phyloP scores from a whole-genome alignment of 2,888 invertebrate genomes.

The Leptinotarsa juncta region DNA sequence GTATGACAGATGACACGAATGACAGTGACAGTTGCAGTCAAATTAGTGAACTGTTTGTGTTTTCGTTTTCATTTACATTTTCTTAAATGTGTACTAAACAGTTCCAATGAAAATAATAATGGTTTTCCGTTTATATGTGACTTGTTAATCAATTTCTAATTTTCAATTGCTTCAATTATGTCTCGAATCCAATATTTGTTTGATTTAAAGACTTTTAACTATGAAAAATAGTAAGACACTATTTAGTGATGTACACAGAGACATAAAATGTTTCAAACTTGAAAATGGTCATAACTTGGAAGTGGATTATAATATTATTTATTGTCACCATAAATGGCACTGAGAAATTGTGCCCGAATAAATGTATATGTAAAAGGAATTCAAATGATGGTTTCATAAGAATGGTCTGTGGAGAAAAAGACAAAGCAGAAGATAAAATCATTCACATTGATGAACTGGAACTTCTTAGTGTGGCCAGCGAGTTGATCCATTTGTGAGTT shows the following conservation, averaged over 20 bases:
- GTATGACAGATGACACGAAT: not conserved
- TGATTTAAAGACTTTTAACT: not conserved
- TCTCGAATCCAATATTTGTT: not conserved
- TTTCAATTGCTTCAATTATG: not conserved
- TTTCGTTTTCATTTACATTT: slow-evolving; percentile 11
- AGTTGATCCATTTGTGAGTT: slow-evolving; percentile 77
- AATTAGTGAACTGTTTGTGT: not conserved
- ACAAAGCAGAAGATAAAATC: slow-evolving; percentile 64
- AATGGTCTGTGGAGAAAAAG: slow-evolving; percentile 73
- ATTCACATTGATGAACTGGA: slow-evolving; percentile 74
- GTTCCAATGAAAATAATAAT: not conserved
- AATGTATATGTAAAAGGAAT: slow-evolving; percentile 70
- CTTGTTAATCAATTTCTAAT: not conserved
- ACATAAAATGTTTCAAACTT: slow-evolving; percentile 18
- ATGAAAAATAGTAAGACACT: slow-evolving; percentile 1
- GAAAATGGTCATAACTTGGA: slow-evolving; percentile 9
- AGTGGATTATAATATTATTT: slow-evolving; percentile 7
- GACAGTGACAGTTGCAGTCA: not conserved
- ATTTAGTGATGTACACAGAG: not conserved
- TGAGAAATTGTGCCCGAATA: slow-evolving; percentile 54
- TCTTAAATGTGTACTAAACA: not conserved
- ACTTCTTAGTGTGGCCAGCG: slow-evolving; percentile 71
- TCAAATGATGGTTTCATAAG: slow-evolving; percentile 68
- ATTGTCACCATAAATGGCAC: slow-evolving; percentile 9
- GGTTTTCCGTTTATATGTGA: not conserved